Conservation (phyloP, 2,113 vertebrate species). For the Ibidorhyncha struthersii region DNA sequence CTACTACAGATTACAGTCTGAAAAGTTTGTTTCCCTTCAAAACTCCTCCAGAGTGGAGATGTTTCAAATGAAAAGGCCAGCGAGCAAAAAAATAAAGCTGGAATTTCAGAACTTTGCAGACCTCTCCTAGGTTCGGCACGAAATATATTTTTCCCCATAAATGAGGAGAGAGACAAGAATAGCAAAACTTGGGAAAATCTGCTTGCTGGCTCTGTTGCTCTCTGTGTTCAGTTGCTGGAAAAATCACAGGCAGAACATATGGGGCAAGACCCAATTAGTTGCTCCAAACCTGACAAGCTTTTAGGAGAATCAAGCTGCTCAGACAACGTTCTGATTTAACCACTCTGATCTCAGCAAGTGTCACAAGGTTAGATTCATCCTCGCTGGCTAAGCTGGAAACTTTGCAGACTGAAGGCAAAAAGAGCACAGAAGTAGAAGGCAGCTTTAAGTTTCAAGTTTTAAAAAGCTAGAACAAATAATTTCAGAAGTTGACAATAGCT, state of each 20-base stretch:
- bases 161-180: background rate
- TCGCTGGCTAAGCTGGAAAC: background rate
- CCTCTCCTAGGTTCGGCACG: background rate
- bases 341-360: conserved; percentile 39
- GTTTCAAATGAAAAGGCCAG: background rate
- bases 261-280: conserved; percentile 48
- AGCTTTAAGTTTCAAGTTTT: conserved; percentile 12
- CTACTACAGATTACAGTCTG: background rate
- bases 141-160: background rate
- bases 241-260: background rate
- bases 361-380: conserved; percentile 33
- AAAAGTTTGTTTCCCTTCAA: background rate
- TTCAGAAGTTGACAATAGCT: background rate
- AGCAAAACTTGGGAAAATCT: background rate
- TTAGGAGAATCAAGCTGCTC: conserved; percentile 10
- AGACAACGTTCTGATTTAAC: conserved; percentile 40
- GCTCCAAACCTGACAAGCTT: conserved; percentile 16
- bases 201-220: background rate
- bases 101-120: conserved; percentile 14
- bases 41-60: background rate
- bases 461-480: background rate
- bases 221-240: background rate
- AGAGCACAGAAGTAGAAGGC: background rate
- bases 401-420: background rate
- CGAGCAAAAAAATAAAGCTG: background rate